These are phyloP conservation scores for Carollia perspicillata DNA, from an alignment of 2,113 vertebrate genomes.

Conservation along the genomic window DNA sequence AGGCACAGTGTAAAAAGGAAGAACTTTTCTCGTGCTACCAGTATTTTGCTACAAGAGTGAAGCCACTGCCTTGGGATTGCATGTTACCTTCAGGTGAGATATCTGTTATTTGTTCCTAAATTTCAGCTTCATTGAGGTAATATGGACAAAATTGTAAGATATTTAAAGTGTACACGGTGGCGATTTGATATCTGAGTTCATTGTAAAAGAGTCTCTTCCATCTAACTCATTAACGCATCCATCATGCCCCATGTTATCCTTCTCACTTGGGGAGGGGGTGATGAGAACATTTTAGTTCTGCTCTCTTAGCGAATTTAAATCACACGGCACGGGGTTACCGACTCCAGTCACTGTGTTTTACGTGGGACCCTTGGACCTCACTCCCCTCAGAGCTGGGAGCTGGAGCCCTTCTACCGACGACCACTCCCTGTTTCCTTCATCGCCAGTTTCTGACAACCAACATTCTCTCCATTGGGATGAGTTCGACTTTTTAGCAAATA, in stretches of 20 bases:
- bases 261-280: background rate
- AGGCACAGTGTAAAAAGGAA: slow-evolving; percentile 39
- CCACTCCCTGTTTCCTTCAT: background rate
- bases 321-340: background rate
- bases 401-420: background rate
- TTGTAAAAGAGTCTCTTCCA: background rate
- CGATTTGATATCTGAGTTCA: background rate
- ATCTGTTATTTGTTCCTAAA: background rate
- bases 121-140: background rate
- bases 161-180: background rate
- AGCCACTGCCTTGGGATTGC: background rate
- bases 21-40: background rate
- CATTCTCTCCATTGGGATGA: background rate
- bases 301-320: background rate
- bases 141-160: background rate
- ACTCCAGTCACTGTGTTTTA: background rate
- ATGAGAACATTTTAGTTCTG: background rate
- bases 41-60: slow-evolving; percentile 39
- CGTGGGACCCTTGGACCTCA: background rate
- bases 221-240: background rate
- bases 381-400: background rate
- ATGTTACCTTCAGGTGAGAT: background rate
- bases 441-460: background rate
- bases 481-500: background rate
- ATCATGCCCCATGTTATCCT: background rate